Conservation (phyloP, 1,140 invertebrate species). For the Papilio glaucus region DNA sequence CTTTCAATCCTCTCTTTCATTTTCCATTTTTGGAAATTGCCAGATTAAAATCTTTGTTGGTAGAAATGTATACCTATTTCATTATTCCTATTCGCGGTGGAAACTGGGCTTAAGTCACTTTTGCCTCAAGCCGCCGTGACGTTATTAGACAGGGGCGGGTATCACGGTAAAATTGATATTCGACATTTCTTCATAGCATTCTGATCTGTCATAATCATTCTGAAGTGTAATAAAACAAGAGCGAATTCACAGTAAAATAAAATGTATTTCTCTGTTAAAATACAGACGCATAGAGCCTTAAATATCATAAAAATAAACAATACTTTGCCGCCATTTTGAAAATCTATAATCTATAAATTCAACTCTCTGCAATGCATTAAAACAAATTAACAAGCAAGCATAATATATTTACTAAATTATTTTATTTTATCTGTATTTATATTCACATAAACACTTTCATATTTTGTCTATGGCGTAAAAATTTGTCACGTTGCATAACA, state of each 20-base stretch:
- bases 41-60: too few species aligned
- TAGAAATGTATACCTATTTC: too few species aligned
- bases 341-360: background rate
- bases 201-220: too few species aligned
- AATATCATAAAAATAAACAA: background rate
- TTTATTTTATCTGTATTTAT: background rate
- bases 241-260: background rate
- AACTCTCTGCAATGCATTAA: background rate
- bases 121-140: too few species aligned
- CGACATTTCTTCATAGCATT: too few species aligned
- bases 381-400: background rate
- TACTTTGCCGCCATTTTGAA: background rate
- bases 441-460: background rate
- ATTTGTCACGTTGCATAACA: background rate
- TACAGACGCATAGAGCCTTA: background rate
- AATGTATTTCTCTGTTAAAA: constrained; percentile 6
- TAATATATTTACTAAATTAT: background rate
- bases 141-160: too few species aligned
- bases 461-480: background rate
- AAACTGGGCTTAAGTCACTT: too few species aligned
- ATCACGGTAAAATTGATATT: too few species aligned
- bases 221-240: too few species aligned
- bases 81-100: too few species aligned
- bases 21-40: too few species aligned
- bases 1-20: too few species aligned